Evolutionary conservation across 2,888 invertebrate genomes (phyloP).

Genomic region (Mesorhabditis sp.): DNA sequence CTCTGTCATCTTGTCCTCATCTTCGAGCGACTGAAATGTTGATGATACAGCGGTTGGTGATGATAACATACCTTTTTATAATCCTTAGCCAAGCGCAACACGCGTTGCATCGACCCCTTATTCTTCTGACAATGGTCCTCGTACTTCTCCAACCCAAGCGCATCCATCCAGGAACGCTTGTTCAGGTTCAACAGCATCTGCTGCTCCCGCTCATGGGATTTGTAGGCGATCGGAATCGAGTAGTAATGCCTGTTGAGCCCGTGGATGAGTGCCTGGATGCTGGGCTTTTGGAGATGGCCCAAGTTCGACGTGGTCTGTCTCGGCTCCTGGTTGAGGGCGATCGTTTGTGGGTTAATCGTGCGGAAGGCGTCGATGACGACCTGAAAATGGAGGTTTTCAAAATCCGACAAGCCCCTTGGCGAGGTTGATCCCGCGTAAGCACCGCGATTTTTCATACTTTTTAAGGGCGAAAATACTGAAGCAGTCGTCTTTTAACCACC

Average conservation of each 20-base stretch:
- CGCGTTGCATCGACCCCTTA: constrained; percentile 87
- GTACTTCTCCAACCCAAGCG: constrained; percentile 83
- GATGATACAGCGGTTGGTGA: too few relatives aligned
- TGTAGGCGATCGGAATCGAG: constrained; percentile 97
- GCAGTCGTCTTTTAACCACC: too few relatives aligned
- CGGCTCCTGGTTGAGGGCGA: constrained; percentile 96
- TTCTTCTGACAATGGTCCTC: constrained; percentile 83
- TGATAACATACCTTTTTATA: constrained; percentile 74
- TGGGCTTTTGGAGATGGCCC: constrained; percentile 96
- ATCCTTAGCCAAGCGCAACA: constrained; percentile 93
- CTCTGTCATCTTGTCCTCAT: constrained; percentile 98
- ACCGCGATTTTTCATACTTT: too few relatives aligned
- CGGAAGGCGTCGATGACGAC: constrained; percentile 99
- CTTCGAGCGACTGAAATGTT: constrained; percentile 76
- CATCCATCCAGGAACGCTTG: constrained; percentile 98
- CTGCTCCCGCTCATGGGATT: constrained; percentile 96
- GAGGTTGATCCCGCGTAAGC: too few relatives aligned
- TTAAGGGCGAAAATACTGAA: too few relatives aligned
- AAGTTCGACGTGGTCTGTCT: constrained; percentile 97
- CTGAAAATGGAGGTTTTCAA: constrained; percentile 63
- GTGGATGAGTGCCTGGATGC: constrained; percentile 94
- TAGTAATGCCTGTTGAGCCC: constrained; percentile 98
- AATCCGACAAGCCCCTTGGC: too few relatives aligned
- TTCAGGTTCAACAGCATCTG: constrained; percentile 97
- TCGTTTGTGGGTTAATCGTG: constrained; percentile 96